A percentile compares a stretch with the other conserved stretches of the same genome.
These are phyloP conservation scores for Litoditis marina DNA, from an alignment of 2,888 invertebrate genomes.

Conservation along the genomic window DNA sequence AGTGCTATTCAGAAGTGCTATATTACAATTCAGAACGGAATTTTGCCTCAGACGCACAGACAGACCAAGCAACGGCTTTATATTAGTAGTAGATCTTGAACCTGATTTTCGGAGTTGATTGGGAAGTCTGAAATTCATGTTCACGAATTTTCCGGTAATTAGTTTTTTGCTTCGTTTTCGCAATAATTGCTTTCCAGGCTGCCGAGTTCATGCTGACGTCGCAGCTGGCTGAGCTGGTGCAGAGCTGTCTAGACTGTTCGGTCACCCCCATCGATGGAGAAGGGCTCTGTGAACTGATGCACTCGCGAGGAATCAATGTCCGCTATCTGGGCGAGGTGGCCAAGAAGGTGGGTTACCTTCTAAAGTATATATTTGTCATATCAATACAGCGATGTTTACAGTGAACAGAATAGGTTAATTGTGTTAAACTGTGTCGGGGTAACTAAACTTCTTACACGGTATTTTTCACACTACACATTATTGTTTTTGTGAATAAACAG, in stretches of 20 bases:
- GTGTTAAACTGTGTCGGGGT: no score
- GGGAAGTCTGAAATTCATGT: neutral
- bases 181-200: slow-evolving; percentile 25
- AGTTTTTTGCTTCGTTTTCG: neutral
- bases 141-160: no score
- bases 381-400: neutral
- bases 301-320: slow-evolving; percentile 89
- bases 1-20: no score
- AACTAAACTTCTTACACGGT: no score
- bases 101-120: neutral
- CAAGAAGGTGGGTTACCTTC: slow-evolving; percentile 68
- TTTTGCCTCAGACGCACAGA: neutral
- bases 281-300: slow-evolving; percentile 85
- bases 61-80: no score
- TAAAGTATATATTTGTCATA: neutral
- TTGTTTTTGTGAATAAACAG: slow-evolving; percentile 2
- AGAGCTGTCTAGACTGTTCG: slow-evolving; percentile 67
- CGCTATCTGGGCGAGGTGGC: slow-evolving; percentile 91
- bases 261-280: slow-evolving; percentile 85
- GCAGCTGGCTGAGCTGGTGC: slow-evolving; percentile 79
- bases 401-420: neutral
- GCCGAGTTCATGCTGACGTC: slow-evolving; percentile 69
- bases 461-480: no score
- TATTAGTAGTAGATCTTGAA: no score
- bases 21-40: no score